Evolutionary conservation across 2,113 vertebrate genomes (phyloP).

Genomic region (Syngnathoides biaculeatus): DNA sequence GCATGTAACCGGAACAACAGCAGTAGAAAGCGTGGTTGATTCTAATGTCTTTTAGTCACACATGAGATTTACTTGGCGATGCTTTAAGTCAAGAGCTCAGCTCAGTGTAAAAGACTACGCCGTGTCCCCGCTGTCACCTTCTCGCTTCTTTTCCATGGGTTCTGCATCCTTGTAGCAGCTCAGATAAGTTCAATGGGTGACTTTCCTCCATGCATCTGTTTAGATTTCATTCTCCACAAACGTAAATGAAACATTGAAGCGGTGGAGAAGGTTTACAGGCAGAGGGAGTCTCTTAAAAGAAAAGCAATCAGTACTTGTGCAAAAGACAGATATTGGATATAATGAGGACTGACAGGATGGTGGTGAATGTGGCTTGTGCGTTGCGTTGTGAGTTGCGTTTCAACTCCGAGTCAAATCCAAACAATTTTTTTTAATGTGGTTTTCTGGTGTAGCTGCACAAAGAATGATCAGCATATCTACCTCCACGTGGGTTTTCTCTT

Average conservation of each 20-base stretch:
- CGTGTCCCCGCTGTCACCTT: conserved; percentile 47
- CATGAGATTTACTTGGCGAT: conserved; percentile 54
- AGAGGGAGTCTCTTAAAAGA: neutral
- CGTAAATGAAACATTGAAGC: neutral
- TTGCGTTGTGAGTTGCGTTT: too few relatives aligned
- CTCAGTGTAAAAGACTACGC: conserved; percentile 43
- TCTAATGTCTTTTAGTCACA: conserved; percentile 52
- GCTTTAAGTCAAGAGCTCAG: conserved; percentile 37
- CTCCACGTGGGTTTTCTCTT: too few relatives aligned
- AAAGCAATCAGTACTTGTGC: neutral
- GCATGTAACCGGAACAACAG: conserved; percentile 45
- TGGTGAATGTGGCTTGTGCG: neutral
- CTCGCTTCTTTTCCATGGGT: conserved; percentile 31
- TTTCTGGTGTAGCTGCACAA: too few relatives aligned
- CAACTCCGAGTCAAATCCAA: too few relatives aligned
- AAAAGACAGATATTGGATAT: neutral
- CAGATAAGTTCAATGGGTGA: conserved; percentile 4
- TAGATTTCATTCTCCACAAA: neutral
- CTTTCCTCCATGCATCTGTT: neutral
- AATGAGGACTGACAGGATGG: too few relatives aligned
- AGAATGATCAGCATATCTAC: too few relatives aligned
- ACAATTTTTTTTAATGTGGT: too few relatives aligned
- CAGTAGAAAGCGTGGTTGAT: conserved; percentile 35
- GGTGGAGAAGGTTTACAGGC: neutral
- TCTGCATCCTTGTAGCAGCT: conserved; percentile 6